Percentiles rank a stretch among this genome's conserved stretches.
Evolutionary conservation across 2,113 vertebrate species (phyloP).

Genomic region (Spilogale gracilis): DNA sequence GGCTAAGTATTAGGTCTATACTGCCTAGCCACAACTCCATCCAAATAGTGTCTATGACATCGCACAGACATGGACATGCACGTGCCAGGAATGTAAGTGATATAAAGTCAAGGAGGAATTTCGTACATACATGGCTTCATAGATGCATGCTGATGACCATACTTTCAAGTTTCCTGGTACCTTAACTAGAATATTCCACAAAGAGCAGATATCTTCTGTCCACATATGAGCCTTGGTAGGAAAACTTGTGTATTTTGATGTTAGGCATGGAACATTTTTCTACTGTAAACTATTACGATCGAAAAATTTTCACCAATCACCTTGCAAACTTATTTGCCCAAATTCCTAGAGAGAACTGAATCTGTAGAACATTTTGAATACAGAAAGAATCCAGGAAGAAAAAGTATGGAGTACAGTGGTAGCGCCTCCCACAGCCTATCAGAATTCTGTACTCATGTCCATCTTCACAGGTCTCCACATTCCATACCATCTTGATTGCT

Average conservation of each 20-base stretch:
- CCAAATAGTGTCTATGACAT: background rate
- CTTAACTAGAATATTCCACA: constrained; percentile 4
- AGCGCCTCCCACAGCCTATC: background rate
- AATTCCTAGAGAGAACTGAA: background rate
- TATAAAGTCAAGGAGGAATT: constrained; percentile 2
- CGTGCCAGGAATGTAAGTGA: background rate
- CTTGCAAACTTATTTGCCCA: background rate
- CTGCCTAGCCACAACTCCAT: background rate
- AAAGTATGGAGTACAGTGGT: background rate
- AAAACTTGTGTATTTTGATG: background rate
- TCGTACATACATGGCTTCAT: background rate
- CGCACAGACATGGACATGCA: background rate
- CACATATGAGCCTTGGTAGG: background rate
- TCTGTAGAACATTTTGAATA: background rate
- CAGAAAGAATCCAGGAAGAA: background rate
- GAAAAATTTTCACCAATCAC: background rate
- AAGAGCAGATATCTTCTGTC: background rate
- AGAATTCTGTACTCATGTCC: background rate
- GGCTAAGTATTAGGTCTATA: background rate
- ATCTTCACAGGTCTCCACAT: background rate
- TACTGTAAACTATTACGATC: background rate
- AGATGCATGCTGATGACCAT: background rate
- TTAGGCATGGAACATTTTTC: background rate
- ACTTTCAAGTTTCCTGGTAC: constrained; percentile 18
- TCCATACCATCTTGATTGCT: background rate